A percentile compares a stretch with the other conserved stretches of the same genome.
These are phyloP conservation scores for Stenolophus ochropezus DNA, from an alignment of 2,888 invertebrate species.

Conservation along the genomic window DNA sequence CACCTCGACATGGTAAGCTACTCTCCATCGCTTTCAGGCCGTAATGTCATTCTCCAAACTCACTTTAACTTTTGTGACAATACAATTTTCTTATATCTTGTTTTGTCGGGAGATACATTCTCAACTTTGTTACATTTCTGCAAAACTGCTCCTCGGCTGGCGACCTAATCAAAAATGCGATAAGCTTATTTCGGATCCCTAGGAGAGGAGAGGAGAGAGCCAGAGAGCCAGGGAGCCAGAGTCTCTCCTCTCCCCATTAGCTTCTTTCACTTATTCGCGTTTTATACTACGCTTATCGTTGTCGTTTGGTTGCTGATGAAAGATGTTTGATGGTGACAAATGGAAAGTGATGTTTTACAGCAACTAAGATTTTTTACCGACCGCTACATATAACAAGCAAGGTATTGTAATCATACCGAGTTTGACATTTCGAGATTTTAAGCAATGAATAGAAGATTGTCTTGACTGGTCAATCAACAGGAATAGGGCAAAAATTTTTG, in stretches of 20 bases:
- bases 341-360: slow-evolving; percentile 27
- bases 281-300: slow-evolving; percentile 28
- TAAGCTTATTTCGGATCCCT: slow-evolving; percentile 56
- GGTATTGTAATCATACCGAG: too few relatives aligned
- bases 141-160: slow-evolving; percentile 62
- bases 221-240: background rate
- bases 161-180: slow-evolving; percentile 62
- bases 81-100: slow-evolving; percentile 68
- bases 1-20: background rate
- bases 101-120: slow-evolving; percentile 66
- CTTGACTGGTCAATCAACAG: too few relatives aligned
- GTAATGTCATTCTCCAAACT: slow-evolving; percentile 65
- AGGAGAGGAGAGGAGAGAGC: background rate
- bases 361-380: too few relatives aligned
- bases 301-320: slow-evolving; percentile 19
- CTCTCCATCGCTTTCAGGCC: slow-evolving; percentile 31
- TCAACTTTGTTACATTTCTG: slow-evolving; percentile 68
- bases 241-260: slow-evolving; percentile 37
- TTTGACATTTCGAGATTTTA: too few relatives aligned
- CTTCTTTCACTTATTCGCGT: slow-evolving; percentile 43
- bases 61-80: slow-evolving; percentile 66
- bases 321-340: slow-evolving; percentile 37
- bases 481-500: too few relatives aligned
- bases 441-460: too few relatives aligned
- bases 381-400: too few relatives aligned